Conservation (phyloP, 2,113 vertebrate genomes). For the Callospermophilus lateralis region DNA sequence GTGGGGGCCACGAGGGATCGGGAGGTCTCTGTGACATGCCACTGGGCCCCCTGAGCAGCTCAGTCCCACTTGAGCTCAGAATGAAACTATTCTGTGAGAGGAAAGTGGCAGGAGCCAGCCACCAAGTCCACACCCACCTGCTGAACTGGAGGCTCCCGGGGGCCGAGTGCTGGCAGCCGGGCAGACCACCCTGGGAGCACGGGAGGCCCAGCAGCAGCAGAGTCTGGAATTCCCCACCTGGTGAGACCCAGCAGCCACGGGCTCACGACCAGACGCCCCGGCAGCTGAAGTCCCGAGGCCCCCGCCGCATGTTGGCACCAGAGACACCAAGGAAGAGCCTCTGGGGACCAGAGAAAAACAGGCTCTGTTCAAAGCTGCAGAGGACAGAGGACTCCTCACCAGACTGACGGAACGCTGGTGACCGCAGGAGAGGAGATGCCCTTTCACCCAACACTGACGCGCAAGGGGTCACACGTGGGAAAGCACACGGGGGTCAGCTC, state of each 20-base stretch:
- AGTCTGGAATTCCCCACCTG: neutral
- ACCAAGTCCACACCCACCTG: neutral
- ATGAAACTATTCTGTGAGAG: no score
- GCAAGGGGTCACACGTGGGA: neutral
- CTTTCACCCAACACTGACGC: neutral
- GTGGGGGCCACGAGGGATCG: accelerated
- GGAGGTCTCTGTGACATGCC: neutral
- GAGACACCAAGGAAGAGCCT: neutral
- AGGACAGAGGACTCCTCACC: no score
- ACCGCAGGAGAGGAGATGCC: neutral
- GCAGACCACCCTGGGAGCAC: no score
- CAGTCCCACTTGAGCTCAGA: neutral
- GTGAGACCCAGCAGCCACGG: neutral
- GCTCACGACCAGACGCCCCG: no score
- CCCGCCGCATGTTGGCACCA: no score
- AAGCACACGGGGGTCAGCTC: neutral
- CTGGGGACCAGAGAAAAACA: neutral
- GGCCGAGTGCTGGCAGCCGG: neutral
- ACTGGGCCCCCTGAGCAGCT: neutral
- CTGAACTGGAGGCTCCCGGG: no score
- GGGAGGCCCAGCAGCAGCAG: neutral
- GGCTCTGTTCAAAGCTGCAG: neutral
- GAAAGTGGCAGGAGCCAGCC: neutral
- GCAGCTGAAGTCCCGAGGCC: neutral
- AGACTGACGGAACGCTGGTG: neutral